A percentile compares a stretch with the other conserved stretches of the same genome.
phyloP scores from a whole-genome alignment of 2,888 invertebrate species.

The Trypoxylon attenuatum region DNA sequence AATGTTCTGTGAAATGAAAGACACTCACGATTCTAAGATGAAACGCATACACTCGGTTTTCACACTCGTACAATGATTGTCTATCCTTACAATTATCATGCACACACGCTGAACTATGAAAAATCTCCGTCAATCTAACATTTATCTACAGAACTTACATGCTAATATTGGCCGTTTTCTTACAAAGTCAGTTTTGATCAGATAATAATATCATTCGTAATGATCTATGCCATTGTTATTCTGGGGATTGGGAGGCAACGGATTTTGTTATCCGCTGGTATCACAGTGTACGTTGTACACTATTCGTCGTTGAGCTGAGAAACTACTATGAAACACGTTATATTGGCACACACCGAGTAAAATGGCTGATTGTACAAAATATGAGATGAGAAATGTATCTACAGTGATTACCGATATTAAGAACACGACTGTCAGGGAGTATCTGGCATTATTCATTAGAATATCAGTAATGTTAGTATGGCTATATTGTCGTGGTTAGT shows the following conservation, averaged over 20 bases:
- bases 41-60: neutral
- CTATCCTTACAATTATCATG: constrained; percentile 13
- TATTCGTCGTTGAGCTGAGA: constrained; percentile 29
- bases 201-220: constrained; percentile 26
- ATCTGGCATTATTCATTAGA: neutral
- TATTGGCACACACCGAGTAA: constrained; percentile 44
- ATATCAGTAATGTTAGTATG: neutral
- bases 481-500: neutral
- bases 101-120: constrained; percentile 13
- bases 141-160: constrained; percentile 69
- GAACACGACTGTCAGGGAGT: constrained; percentile 21
- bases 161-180: constrained; percentile 67
- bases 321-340: constrained; percentile 23
- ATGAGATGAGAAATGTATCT: constrained; percentile 31
- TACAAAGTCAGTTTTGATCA: constrained; percentile 6
- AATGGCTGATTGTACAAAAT: constrained; percentile 42
- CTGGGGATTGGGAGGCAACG: too few species aligned
- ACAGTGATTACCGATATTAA: constrained; percentile 24
- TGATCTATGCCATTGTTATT: neutral
- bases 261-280: too few species aligned
- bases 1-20: constrained; percentile 17
- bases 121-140: constrained; percentile 31
- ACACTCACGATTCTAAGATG: constrained; percentile 15
- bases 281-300: constrained; percentile 43
- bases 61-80: constrained; percentile 11